Evolutionary conservation across 2,888 invertebrate genomes (phyloP), one percentile per base, ranked within the genome.

Genomic region (Drosophila paranaensis): DNA sequence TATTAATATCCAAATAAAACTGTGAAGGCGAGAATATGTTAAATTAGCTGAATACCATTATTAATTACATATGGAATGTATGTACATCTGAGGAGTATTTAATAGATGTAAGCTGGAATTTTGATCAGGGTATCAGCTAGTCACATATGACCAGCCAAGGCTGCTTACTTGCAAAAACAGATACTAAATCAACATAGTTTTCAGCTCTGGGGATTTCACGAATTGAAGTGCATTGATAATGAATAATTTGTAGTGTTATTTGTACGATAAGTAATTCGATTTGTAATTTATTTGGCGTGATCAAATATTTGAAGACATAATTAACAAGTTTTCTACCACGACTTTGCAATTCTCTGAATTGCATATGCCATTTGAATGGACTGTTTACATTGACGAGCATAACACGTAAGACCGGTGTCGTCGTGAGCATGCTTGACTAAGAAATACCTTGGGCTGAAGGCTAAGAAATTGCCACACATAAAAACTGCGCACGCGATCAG

Each of bases 191-290:
- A 50, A 50, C 33, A 50, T 50, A 33, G 33, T 33, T 50, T 50
- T 2, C 16, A 33, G 11, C 30, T 16, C 6, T 16, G 11, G 48
- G n/a, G 33, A 50, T 50, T 50, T 50, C 3, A 33, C 33, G 11
- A 50, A 33, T 50, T 50, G 11, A 50, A 50, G 48, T 50, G 33
- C 48, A 33, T 50, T 33, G 16, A 16, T 50, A 33, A 33, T 33
- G 16, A 33, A 50, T 50, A 50, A 50, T 50, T 50, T 50, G 48
- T 50, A 50, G 16, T 50, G 48, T 50, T 50, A 33, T 50, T 30
- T 50, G 48, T 16, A 33, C n/a, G 48, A 14, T 33, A 50, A 50
- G 16, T 50, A 50, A 50, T 33, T 33, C 16, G 30, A 30, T 30
- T 30, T 33, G 48, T 50, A 50, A 33, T 33, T 50, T 33, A 50